Evolutionary conservation across 2,113 vertebrate species (phyloP).

Genomic region (Tricholaema leucomelas): DNA sequence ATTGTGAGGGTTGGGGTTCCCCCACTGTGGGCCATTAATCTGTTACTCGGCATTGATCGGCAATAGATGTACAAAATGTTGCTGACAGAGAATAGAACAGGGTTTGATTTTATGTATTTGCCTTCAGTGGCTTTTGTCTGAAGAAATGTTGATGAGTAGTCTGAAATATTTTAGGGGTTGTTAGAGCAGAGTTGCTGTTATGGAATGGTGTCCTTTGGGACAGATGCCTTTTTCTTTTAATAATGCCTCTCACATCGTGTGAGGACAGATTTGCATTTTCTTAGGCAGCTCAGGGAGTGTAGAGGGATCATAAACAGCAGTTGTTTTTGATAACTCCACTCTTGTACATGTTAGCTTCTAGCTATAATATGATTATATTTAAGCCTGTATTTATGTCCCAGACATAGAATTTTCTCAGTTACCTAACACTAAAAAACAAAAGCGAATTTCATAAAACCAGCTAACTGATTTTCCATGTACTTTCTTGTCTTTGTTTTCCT

Average conservation of each 20-base stretch:
- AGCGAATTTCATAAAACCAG: neutral
- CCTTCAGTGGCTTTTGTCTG: neutral
- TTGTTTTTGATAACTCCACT: constrained; percentile 19
- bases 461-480: neutral
- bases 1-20: neutral
- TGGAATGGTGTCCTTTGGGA: constrained; percentile 4
- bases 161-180: constrained; percentile 15
- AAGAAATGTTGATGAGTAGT: neutral
- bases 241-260: constrained; percentile 24
- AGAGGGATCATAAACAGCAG: neutral
- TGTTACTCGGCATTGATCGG: neutral
- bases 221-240: constrained; percentile 29
- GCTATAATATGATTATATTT: constrained; percentile 30
- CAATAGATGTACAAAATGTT: neutral
- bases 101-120: neutral
- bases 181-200: neutral
- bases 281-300: neutral
- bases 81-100: neutral
- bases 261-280: constrained; percentile 39
- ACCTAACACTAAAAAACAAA: neutral
- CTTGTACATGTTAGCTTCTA: constrained; percentile 6
- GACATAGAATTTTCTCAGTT: neutral
- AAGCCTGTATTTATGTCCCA: constrained; percentile 6
- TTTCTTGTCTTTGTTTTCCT: neutral
- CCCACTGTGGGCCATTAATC: neutral